Base-by-base conservation (phyloP, 2,888 invertebrate species). In the Pecten maximus region DNA sequence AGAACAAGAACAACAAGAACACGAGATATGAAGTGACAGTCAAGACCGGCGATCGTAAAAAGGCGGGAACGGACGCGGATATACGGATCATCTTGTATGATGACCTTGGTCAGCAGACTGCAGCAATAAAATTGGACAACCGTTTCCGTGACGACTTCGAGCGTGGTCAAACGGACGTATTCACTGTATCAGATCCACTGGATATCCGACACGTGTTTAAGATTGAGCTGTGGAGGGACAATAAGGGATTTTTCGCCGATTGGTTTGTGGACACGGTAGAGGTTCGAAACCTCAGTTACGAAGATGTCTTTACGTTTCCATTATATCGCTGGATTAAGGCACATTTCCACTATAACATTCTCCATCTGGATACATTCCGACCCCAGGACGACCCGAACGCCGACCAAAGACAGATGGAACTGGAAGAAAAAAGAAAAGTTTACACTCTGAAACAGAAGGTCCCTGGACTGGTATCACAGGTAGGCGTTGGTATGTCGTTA, bases 11-110 rank as follows among this genome's bases (percentile, higher is more conserved):
- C 4, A 35, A 28, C 4, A 89, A 35, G n/a, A 87, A 40, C 28
- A 35, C 39, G 16, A 16, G 48, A 74, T 95, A 93, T 89, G 90
- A 93, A 87, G 94, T 97, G 39, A 96, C 96, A 90, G 97, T 97
- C n/a, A 96, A 96, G 60, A 97, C 97, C 0, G 97, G 97, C 0
- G 97, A 97, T 93, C 95, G 96, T 40, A 96, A 96, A 89, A 96
- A 96, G 28, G 96, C 97, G 0, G 97, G 96, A 0, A 97, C 97
- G 0, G 97, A 97, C 92, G 97, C 97, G 86, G 97, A 97, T 90
- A 96, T 97, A 0, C 95, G 94, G 92, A 94, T 97, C 4, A 94
- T 96, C 35, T 92, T 97, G 10, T 96, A 96, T 89, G 97, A 97
- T 89, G 96, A 96, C 39, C 89, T 94, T 0, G 97, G 96, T 1